Evolutionary conservation across 1,140 invertebrate species (phyloP).

Genomic region (Aphidius gifuensis): DNA sequence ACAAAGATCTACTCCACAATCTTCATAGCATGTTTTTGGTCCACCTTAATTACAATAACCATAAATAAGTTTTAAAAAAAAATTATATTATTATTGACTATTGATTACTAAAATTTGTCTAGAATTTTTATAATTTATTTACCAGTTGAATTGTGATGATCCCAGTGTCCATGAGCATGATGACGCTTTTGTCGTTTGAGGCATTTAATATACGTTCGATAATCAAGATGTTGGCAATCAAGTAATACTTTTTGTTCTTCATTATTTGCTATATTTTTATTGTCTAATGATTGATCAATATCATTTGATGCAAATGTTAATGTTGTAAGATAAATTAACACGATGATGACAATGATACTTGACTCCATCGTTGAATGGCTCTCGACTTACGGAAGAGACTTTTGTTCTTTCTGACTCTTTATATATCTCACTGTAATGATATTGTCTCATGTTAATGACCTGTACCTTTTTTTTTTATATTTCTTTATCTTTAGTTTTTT

Average conservation of each 20-base stretch:
- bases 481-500: too few relatives aligned
- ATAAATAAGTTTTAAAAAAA: neutral
- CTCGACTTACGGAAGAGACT: neutral
- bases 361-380: conserved; percentile 16
- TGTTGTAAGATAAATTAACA: conserved; percentile 20
- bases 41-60: conserved; percentile 19
- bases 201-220: conserved; percentile 47
- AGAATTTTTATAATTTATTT: conserved; percentile 9
- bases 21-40: conserved; percentile 33
- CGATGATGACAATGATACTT: conserved; percentile 18
- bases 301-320: conserved; percentile 10
- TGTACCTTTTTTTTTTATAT: conserved; percentile 4
- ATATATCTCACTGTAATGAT: too few relatives aligned
- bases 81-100: neutral
- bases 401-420: too few relatives aligned
- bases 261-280: conserved; percentile 19
- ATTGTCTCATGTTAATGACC: conserved; percentile 2
- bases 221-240: conserved; percentile 45
- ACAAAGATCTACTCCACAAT: conserved; percentile 35
- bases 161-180: conserved; percentile 17
- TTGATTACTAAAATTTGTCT: conserved; percentile 7
- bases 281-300: conserved; percentile 18
- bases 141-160: conserved; percentile 23
- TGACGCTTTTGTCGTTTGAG: conserved; percentile 46
- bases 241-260: conserved; percentile 28